Evolutionary conservation across 2,888 invertebrate species (phyloP), one percentile per base, ranked within the genome.

Genomic region (Andrena bicolor): DNA sequence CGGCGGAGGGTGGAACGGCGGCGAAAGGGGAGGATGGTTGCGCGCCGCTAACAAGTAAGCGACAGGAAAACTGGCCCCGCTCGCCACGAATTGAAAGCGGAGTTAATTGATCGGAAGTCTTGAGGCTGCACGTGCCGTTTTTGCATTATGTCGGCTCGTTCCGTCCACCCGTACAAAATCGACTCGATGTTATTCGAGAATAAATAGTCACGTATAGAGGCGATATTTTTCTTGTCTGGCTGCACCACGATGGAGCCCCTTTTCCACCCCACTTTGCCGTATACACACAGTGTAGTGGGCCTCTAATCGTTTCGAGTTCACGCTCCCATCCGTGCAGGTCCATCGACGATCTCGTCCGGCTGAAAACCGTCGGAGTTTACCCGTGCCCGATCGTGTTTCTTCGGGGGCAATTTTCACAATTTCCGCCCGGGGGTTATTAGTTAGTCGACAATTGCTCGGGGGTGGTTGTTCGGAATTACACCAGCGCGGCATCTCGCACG

Each of bases 61-160:
- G 81, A 82, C 79, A 71, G 79, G 82, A 86, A 85, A 75, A 77
- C 80, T 76, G 76, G 78, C 79, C 82, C 80, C 48, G 66, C 82
- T 75, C 80, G 82, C 86, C 86, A 72, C 85, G 89, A 89, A 91
- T 91, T 89, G 87, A 91, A 92, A 92, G 90, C 89, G 85, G 89
- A 93, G 93, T 93, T 94, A 94, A 94, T 94, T 93, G 94, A 93
- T 92, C 93, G 93, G 93, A 94, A 93, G 93, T 94, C 93, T 94
- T 92, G 92, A 93, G 92, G 90, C 90, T 83, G 92, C 94, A 93
- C 93, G 93, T 94, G 93, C 87, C 93, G 88, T 68, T 88, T 85
- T 86, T 84, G 74, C 83, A 87, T 90, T 90, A 87, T 89, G 85
- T 73, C 72, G 26, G 69, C 71, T 71, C 78, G 77, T 82, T 56